Evolutionary conservation across 2,888 invertebrate species (phyloP).

Genomic region (Noctua fimbriata): DNA sequence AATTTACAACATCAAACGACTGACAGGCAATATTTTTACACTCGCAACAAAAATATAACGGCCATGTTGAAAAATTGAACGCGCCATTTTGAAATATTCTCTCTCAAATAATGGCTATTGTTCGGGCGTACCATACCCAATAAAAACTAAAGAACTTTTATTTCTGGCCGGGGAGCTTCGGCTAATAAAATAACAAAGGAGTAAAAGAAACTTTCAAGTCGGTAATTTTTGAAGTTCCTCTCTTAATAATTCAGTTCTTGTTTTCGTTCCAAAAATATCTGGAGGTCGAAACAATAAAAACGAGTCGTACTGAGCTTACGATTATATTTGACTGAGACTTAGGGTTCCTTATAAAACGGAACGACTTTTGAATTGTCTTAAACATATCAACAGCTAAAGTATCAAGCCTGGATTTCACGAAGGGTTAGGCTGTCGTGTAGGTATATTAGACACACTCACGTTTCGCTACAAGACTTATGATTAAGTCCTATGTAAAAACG

Average conservation of each 20-base stretch:
- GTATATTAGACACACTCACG: not conserved
- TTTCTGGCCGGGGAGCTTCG: constrained; percentile 42
- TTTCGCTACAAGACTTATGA: not conserved
- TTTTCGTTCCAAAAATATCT: constrained; percentile 46
- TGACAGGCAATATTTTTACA: constrained; percentile 38
- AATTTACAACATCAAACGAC: constrained; percentile 2
- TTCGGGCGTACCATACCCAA: constrained; percentile 36
- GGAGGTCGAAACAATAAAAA: constrained; percentile 41
- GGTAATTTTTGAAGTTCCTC: constrained; percentile 51
- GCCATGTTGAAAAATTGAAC: constrained; percentile 21
- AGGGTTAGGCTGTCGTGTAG: not conserved
- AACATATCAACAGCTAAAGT: not conserved
- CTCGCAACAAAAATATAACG: constrained; percentile 22
- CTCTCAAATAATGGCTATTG: constrained; percentile 50
- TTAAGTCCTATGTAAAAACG: not conserved
- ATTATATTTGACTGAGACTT: constrained; percentile 14
- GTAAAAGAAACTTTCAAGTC: constrained; percentile 34
- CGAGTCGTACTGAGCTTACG: constrained; percentile 15
- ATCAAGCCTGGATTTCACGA: not conserved
- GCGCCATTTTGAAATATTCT: constrained; percentile 40
- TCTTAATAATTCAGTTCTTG: constrained; percentile 35
- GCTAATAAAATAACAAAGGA: constrained; percentile 61
- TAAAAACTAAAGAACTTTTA: constrained; percentile 56
- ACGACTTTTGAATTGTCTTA: not conserved
- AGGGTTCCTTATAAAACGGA: not conserved